Percentiles rank a stretch among this genome's conserved stretches.
Evolutionary conservation across 2,113 vertebrate species (phyloP).

Genomic region (Hemichromis elongatus): DNA sequence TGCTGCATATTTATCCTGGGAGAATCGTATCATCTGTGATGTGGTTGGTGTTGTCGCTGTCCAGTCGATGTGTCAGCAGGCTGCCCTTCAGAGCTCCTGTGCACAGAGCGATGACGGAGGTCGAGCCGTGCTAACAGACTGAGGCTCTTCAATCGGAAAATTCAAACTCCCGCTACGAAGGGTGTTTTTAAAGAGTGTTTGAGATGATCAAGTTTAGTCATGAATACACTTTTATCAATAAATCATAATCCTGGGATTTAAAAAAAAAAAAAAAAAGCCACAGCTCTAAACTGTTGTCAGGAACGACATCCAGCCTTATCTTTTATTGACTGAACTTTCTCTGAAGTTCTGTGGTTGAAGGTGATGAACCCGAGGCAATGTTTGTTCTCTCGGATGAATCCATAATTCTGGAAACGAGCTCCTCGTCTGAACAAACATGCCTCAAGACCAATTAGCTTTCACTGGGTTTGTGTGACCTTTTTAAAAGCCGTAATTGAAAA

Average conservation of each 20-base stretch:
- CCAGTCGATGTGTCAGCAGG: not conserved
- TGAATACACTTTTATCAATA: not conserved
- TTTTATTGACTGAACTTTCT: not conserved
- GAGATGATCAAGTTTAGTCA: not conserved
- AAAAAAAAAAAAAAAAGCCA: not conserved
- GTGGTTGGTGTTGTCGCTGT: not conserved
- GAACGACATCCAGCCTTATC: not conserved
- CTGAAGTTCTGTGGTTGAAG: not conserved
- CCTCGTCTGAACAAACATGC: not conserved
- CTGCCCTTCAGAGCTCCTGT: not conserved
- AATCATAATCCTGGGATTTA: not conserved
- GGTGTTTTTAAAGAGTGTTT: not conserved
- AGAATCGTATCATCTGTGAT: not conserved
- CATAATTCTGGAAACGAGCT: not conserved
- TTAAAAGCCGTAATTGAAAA: conserved; percentile 9
- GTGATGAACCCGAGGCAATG: not conserved
- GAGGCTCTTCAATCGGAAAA: not conserved
- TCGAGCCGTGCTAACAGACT: not conserved
- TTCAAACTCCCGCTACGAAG: not conserved
- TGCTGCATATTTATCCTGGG: not conserved
- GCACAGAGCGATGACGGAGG: not conserved
- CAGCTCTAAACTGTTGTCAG: not conserved
- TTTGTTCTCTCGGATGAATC: not conserved
- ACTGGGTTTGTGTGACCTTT: conserved; percentile 15
- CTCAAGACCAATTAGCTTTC: not conserved